Percentiles rank a stretch among this genome's conserved stretches.
Evolutionary conservation across 2,797 vertebrate genomes (phyloP).

Genomic region (Chloroceryle amazona): DNA sequence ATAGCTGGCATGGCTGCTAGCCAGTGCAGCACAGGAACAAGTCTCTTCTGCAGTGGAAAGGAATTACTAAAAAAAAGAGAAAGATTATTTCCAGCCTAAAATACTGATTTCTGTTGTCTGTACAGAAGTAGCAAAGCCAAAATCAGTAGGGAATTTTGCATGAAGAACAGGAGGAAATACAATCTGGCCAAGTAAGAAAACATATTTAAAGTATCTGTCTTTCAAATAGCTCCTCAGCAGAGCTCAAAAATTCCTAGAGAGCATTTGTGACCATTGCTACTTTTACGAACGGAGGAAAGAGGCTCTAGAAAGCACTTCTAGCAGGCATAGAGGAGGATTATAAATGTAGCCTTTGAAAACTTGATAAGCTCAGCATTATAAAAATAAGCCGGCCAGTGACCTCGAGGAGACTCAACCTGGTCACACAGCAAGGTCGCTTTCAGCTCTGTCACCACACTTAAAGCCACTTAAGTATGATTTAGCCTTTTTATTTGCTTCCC

Average conservation of each 20-base stretch:
- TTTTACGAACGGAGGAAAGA: neutral
- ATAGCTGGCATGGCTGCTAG: neutral
- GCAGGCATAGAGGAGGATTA: neutral
- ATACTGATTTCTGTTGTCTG: slow-evolving; percentile 14
- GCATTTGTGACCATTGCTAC: neutral
- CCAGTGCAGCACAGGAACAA: neutral
- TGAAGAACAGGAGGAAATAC: neutral
- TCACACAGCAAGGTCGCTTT: neutral
- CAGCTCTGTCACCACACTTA: neutral
- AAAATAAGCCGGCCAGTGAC: neutral
- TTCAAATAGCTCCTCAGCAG: neutral
- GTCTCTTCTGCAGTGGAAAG: neutral
- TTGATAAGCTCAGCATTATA: neutral
- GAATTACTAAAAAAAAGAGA: neutral
- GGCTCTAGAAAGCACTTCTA: neutral
- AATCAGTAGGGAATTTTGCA: slow-evolving; percentile 1
- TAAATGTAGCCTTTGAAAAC: slow-evolving; percentile 4
- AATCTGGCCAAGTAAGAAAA: slow-evolving; percentile 15
- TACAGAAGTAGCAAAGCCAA: neutral
- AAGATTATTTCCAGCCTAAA: neutral
- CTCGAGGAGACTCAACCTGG: neutral
- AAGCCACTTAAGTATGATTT: neutral
- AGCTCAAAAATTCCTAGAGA: neutral
- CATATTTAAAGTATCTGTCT: neutral
- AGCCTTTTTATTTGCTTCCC: neutral